Base-by-base conservation (phyloP, 1,140 invertebrate genomes). In the Drosophila rufa region DNA sequence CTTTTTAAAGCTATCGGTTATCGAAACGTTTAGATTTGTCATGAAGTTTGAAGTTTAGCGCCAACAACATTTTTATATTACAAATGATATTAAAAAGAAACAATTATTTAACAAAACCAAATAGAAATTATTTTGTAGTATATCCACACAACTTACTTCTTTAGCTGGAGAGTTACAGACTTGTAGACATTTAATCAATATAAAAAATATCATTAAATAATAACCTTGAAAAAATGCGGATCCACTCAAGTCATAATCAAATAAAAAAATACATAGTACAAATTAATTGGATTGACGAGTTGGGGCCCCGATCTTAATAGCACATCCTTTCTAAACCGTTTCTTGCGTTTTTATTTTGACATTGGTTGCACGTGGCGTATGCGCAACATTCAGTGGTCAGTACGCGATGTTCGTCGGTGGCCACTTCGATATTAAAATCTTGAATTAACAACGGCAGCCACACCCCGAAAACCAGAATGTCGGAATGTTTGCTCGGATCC, bases 391-490 rank as follows among this genome's bases (percentile, higher is more conserved):
- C 47, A 47, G 47, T 61, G 70, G 66, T 59, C 50, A 11, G 4
- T 36, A 17, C 9, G 27, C 15, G 15, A 14, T 43, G 25, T 12
- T 62, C 22, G 25, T 50, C 46, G 48, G 15, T 48, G 38, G 17
- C 36, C 22, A 42, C 36, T 33, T 15, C 9, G 17, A 60, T 48
- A 48, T 48, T 17, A 19, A 50, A 50, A 25, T 66, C 60, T 46
- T 62, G 57, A 61, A 42, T 57, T 47, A 51, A 61, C 25, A 25
- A 8, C 22, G 33, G n/a, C 42, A 33, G 69, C 56, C 71, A 62
- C 71, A 75, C 71, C 69, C 68, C 57, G 27, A 71, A 70, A 50
- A 53, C 55, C 59, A 76, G 73, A 76, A 76, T 68, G 50, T 48
- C 59, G 40, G 51, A 22, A 22, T 50, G 50, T 50, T 67, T 58